Evolutionary conservation across 2,888 invertebrate species (phyloP).

Genomic region (Maniola hyperantus): DNA sequence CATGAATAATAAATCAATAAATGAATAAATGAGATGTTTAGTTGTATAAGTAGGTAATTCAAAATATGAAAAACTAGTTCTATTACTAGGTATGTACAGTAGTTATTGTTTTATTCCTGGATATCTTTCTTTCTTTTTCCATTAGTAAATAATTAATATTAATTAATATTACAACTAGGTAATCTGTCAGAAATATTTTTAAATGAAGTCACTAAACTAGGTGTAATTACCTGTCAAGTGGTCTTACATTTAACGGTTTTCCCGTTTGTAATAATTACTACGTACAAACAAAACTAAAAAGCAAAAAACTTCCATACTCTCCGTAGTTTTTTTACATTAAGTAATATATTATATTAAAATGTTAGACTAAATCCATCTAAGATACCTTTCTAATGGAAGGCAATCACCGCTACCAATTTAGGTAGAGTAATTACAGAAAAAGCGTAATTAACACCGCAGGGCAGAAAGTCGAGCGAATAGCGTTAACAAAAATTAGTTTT

Average conservation of each 20-base stretch:
- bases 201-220: not conserved
- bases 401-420: conserved; percentile 36
- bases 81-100: too few species aligned
- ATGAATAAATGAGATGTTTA: too few species aligned
- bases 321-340: not conserved
- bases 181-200: too few species aligned
- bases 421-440: conserved; percentile 39
- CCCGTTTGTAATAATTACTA: not conserved
- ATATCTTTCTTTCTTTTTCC: too few species aligned
- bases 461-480: conserved; percentile 37
- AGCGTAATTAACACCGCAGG: conserved; percentile 38
- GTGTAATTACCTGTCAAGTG: not conserved
- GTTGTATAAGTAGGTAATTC: too few species aligned
- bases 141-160: too few species aligned
- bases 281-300: not conserved
- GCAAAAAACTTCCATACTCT: not conserved
- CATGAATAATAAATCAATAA: too few species aligned
- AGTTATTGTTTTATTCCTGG: too few species aligned
- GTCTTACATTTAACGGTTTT: not conserved
- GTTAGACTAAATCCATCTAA: conserved; percentile 16
- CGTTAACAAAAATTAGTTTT: conserved; percentile 15
- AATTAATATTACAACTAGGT: too few species aligned
- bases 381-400: conserved; percentile 33
- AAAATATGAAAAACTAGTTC: too few species aligned
- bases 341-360: conserved; percentile 11